phyloP scores from a whole-genome alignment of 1,140 invertebrate genomes.

The Trichogramma pretiosum region DNA sequence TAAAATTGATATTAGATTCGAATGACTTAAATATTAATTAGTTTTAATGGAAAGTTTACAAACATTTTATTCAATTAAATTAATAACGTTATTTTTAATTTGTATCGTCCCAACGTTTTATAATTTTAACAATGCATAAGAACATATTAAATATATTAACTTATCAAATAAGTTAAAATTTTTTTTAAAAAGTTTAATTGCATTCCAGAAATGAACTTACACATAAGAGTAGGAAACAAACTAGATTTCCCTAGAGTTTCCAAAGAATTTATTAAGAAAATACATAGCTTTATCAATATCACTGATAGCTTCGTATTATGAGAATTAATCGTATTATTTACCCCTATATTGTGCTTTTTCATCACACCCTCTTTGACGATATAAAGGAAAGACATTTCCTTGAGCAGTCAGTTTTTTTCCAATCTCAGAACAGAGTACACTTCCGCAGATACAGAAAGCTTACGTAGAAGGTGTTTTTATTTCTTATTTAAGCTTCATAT shows the following conservation, averaged over 20 bases:
- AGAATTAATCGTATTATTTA: slow-evolving; percentile 8
- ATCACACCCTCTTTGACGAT: slow-evolving; percentile 1
- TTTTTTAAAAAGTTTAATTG: too few species aligned
- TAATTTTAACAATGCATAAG: too few species aligned
- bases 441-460: background rate
- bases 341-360: slow-evolving; percentile 2
- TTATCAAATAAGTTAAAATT: too few species aligned
- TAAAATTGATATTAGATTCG: background rate
- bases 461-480: background rate
- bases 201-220: too few species aligned
- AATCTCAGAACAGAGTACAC: slow-evolving; percentile 6
- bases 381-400: slow-evolving; percentile 9
- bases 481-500: background rate
- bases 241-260: slow-evolving; percentile 13
- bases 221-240: too few species aligned
- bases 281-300: slow-evolving; percentile 5
- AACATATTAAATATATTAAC: too few species aligned
- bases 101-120: too few species aligned
- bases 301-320: slow-evolving; percentile 4
- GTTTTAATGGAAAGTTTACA: background rate
- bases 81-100: too few species aligned
- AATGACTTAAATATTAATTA: background rate
- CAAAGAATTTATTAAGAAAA: slow-evolving; percentile 11
- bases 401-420: slow-evolving; percentile 6
- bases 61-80: background rate